phyloP scores from a whole-genome alignment of 2,888 invertebrate genomes.

The Dione juno region DNA sequence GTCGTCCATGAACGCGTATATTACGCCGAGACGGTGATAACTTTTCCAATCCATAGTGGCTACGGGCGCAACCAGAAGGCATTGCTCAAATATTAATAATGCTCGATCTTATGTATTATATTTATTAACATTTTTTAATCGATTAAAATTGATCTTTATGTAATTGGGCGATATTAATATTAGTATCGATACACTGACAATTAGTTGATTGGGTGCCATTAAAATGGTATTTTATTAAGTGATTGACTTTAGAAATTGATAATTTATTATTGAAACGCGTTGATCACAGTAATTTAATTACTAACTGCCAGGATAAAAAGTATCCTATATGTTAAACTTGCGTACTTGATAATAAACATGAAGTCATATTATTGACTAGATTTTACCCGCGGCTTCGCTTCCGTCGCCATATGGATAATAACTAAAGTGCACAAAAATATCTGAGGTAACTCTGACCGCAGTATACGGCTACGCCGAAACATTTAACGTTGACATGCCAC shows the following conservation, averaged over 20 bases:
- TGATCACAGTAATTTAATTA: not conserved
- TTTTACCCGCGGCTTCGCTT: no score
- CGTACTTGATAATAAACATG: no score
- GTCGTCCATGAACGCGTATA: constrained; percentile 67
- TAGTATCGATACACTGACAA: constrained; percentile 7
- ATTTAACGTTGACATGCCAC: no score
- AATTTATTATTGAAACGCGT: constrained; percentile 4
- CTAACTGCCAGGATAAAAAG: no score
- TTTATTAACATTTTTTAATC: not conserved
- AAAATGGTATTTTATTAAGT: constrained; percentile 5
- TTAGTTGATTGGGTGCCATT: constrained; percentile 2
- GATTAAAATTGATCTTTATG: not conserved
- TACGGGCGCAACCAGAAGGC: constrained; percentile 45
- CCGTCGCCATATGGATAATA: no score
- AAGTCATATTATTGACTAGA: no score
- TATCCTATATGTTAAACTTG: no score
- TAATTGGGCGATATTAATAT: not conserved
- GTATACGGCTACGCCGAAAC: no score
- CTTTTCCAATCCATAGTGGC: constrained; percentile 68
- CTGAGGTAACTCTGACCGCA: no score
- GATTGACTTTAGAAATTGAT: constrained; percentile 8
- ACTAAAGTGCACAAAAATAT: no score
- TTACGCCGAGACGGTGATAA: constrained; percentile 68
- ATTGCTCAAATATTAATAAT: not conserved
- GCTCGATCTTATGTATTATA: not conserved